These are phyloP conservation scores for Suncus etruscus DNA, from an alignment of 2,113 vertebrate genomes.

Conservation along the genomic window DNA sequence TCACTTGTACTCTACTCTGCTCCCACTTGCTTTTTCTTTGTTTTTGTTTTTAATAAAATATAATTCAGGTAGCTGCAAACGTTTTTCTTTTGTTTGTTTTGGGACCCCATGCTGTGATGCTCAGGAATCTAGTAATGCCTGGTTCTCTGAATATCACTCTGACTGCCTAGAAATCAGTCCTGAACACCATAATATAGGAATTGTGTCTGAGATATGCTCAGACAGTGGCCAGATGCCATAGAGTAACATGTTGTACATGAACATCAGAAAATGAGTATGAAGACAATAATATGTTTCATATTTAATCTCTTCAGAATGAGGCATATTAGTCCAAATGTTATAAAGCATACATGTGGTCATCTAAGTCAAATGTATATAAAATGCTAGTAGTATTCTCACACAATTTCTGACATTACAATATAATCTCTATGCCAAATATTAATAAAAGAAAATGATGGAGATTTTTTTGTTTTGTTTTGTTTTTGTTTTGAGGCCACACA, in stretches of 20 bases:
- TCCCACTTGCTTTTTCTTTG: too few relatives aligned
- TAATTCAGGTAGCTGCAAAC: background rate
- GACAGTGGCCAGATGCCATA: conserved; percentile 39
- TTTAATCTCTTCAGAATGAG: background rate
- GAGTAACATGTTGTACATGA: background rate
- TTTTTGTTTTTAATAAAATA: conserved; percentile 30
- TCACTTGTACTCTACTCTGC: too few relatives aligned
- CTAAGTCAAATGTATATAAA: too few relatives aligned
- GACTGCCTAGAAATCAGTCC: too few relatives aligned
- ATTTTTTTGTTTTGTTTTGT: background rate
- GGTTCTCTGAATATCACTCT: too few relatives aligned
- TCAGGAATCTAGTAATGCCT: too few relatives aligned
- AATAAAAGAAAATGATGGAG: conserved; percentile 18
- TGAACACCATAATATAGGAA: too few relatives aligned
- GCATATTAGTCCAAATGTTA: conserved; percentile 17
- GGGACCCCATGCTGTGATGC: too few relatives aligned
- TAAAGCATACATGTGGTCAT: background rate
- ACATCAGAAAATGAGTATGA: background rate
- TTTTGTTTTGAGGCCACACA: too few relatives aligned
- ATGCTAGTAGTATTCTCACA: background rate
- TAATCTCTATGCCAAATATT: background rate
- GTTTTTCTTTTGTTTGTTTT: too few relatives aligned
- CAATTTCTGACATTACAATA: conserved; percentile 36
- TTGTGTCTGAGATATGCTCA: background rate
- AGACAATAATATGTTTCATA: background rate